A percentile compares a stretch with the other conserved stretches of the same genome.
Evolutionary conservation across 2,113 vertebrate genomes (phyloP).

Genomic region (Oenanthe oenanthe): DNA sequence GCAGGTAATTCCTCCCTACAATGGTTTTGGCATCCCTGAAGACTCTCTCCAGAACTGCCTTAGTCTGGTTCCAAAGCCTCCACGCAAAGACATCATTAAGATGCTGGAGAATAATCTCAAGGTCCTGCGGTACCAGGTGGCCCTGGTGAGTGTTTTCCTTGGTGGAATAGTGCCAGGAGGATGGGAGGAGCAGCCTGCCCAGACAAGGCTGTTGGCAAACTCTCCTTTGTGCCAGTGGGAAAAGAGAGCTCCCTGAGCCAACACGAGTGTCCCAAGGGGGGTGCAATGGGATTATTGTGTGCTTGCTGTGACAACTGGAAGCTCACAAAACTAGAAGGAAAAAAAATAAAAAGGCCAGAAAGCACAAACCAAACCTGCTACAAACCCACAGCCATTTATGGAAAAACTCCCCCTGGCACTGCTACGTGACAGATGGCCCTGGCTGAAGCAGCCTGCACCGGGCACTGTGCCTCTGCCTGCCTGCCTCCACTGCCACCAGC

Average conservation of each 20-base stretch:
- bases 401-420: conserved; percentile 13
- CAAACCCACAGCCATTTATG: conserved; percentile 26
- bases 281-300: not conserved
- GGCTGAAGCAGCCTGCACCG: not conserved
- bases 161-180: not conserved
- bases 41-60: conserved; percentile 93
- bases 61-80: conserved; percentile 83
- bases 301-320: not conserved
- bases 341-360: not conserved
- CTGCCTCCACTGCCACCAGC: not conserved
- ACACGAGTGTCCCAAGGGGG: accelerated
- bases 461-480: conserved; percentile 22
- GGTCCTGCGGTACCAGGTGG: conserved; percentile 83
- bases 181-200: not conserved
- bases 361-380: not conserved
- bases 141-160: conserved; percentile 79
- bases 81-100: conserved; percentile 84
- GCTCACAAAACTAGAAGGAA: not conserved
- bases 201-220: not conserved
- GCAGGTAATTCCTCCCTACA: conserved; percentile 90
- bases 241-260: not conserved
- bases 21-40: conserved; percentile 89
- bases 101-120: conserved; percentile 85
- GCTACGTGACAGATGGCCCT: not conserved
- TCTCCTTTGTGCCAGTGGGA: not conserved